These are phyloP conservation scores for Caenorhabditis doughertyi DNA, from an alignment of 2,888 invertebrate species.

Conservation along the genomic window DNA sequence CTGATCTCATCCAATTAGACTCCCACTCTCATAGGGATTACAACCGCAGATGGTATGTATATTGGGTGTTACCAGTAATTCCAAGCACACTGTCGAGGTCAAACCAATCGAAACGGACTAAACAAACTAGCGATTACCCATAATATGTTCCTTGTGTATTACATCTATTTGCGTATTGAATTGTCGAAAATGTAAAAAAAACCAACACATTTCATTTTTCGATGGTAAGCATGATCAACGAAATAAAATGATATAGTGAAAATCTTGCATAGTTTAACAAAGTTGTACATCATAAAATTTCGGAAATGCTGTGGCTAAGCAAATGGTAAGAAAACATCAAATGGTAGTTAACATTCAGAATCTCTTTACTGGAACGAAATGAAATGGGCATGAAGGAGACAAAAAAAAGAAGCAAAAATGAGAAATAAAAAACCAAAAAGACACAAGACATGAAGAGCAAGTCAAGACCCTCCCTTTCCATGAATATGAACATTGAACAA, in stretches of 20 bases:
- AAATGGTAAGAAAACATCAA: not conserved
- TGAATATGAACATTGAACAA: constrained; percentile 59
- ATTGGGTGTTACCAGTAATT: constrained; percentile 13
- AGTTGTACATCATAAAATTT: constrained; percentile 41
- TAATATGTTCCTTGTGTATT: no score
- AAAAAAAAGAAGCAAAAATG: constrained; percentile 1
- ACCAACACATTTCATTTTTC: constrained; percentile 43
- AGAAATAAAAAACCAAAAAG: constrained; percentile 21
- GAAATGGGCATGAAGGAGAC: not conserved
- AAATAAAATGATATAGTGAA: constrained; percentile 36
- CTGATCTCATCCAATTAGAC: not conserved
- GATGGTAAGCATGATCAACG: constrained; percentile 33
- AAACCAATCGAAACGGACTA: constrained; percentile 34
- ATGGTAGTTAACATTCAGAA: not conserved
- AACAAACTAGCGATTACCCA: constrained; percentile 32
- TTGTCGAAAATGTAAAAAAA: no score
- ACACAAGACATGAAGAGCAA: constrained; percentile 52
- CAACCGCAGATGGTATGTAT: constrained; percentile 32
- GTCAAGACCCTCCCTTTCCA: constrained; percentile 62
- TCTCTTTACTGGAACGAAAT: constrained; percentile 20
- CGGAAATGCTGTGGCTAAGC: constrained; percentile 35
- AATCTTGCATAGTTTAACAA: constrained; percentile 39
- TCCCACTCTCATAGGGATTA: not conserved
- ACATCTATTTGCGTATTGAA: no score
- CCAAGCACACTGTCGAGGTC: constrained; percentile 37